These are phyloP conservation scores for Meganola albula DNA, from an alignment of 2,888 invertebrate genomes.

Conservation along the genomic window DNA sequence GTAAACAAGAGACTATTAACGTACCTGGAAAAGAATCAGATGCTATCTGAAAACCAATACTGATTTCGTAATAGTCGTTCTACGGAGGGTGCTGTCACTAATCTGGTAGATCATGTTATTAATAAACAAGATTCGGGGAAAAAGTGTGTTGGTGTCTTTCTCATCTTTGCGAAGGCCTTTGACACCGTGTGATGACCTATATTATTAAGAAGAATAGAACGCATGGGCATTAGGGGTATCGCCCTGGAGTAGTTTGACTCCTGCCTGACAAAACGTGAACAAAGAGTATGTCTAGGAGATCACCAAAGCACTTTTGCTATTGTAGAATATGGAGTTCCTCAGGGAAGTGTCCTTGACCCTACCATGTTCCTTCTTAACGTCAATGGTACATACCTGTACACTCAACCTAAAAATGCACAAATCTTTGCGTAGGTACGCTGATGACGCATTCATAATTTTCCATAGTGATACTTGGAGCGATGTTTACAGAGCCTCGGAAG, in stretches of 20 bases:
- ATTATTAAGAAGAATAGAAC: no score
- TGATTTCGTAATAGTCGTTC: no score
- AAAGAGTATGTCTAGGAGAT: not conserved
- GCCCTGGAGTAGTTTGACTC: not conserved
- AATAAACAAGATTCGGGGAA: not conserved
- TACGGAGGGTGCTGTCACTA: no score
- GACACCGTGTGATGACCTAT: no score
- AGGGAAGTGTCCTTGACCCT: constrained; percentile 1
- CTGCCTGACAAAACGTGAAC: not conserved
- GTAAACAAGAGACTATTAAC: not conserved
- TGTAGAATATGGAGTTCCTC: not conserved
- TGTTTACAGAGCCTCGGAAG: no score
- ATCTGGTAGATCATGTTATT: no score
- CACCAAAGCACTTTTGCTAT: not conserved
- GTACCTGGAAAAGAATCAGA: not conserved
- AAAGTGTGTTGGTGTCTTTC: no score
- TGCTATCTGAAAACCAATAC: not conserved
- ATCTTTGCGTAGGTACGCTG: constrained; percentile 1
- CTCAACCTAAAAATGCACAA: not conserved
- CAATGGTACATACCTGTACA: not conserved
- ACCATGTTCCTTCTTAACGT: not conserved
- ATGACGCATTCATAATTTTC: not conserved
- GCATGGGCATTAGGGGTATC: no score
- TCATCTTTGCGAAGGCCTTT: no score
- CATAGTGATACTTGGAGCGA: not conserved